Evolutionary conservation across 2,797 vertebrate species (phyloP).

Genomic region (Xenopus petersii): DNA sequence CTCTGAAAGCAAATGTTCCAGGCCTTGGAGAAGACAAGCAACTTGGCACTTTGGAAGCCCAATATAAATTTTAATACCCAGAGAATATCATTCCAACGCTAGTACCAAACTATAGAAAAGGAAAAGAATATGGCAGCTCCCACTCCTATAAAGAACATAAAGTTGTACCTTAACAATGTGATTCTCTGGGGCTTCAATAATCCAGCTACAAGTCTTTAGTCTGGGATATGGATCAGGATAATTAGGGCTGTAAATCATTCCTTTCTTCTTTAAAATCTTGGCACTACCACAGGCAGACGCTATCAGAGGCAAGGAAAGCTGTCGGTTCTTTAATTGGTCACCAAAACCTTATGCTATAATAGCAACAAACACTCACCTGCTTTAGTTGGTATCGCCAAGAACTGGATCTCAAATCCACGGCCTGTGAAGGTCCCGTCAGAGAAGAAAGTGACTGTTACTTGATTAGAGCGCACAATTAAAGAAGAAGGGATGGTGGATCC

Average conservation of each 20-base stretch:
- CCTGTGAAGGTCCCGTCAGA: conserved; percentile 11
- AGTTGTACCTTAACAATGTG: conserved; percentile 49
- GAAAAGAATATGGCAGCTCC: no score
- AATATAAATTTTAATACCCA: no score
- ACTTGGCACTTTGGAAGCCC: no score
- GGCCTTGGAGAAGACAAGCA: no score
- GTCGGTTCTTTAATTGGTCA: conserved; percentile 9
- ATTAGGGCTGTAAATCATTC: conserved; percentile 53
- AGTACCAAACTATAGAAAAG: no score
- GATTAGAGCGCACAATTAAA: conserved; percentile 3
- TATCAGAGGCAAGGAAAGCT: neutral
- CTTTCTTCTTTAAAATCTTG: conserved; percentile 40
- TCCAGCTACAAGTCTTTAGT: conserved; percentile 50
- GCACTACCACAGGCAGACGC: conserved; percentile 36
- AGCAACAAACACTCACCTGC: conserved; percentile 7
- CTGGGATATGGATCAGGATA: conserved; percentile 51
- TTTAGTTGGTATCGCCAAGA: neutral
- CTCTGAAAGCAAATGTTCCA: no score
- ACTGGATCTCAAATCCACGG: conserved; percentile 10
- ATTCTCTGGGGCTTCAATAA: conserved; percentile 52
- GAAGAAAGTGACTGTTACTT: neutral
- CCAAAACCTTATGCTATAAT: neutral
- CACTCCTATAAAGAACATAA: no score
- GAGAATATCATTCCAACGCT: no score
- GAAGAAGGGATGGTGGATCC: conserved; percentile 6